Evolutionary conservation across 2,113 vertebrate genomes (phyloP), one percentile per base, ranked within the genome.

Genomic region (Pagrus major): DNA sequence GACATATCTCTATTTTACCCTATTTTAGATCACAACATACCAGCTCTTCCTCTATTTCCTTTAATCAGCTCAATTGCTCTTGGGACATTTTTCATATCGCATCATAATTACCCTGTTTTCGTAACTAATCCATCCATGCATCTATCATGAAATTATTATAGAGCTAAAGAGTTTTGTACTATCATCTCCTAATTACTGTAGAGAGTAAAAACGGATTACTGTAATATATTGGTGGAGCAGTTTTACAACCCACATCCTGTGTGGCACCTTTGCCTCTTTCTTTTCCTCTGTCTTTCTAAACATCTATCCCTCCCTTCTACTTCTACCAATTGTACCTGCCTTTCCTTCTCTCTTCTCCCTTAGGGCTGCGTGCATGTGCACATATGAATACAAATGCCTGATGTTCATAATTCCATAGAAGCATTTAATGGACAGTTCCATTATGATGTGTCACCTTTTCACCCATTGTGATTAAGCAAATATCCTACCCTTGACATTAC

Each of bases 381-480:
- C n/a, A n/a, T n/a, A n/a, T n/a, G n/a, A n/a, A n/a, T n/a, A n/a
- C n/a, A n/a, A n/a, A n/a, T n/a, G n/a, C n/a, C n/a, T n/a, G n/a
- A n/a, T n/a, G n/a, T n/a, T n/a, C n/a, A n/a, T n/a, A n/a, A n/a
- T n/a, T n/a, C n/a, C n/a, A n/a, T n/a, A n/a, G n/a, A n/a, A n/a
- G n/a, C n/a, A n/a, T n/a, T n/a, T n/a, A n/a, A n/a, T n/a, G n/a
- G n/a, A n/a, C n/a, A n/a, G n/a, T n/a, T n/a, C n/a, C n/a, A n/a
- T n/a, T n/a, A n/a, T 58, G 74, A 29, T 61, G 49, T 9, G 6
- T 55, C n/a, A n/a, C n/a, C n/a, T n/a, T n/a, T n/a, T n/a, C n/a
- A n/a, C n/a, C n/a, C n/a, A n/a, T n/a, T n/a, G n/a, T 51, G 41
- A 73, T 73, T 68, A 78, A 55, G 55, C 68, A 70, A 21, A 4